Base-by-base conservation (phyloP, 2,888 invertebrate species). In the Macrophya annulata region DNA sequence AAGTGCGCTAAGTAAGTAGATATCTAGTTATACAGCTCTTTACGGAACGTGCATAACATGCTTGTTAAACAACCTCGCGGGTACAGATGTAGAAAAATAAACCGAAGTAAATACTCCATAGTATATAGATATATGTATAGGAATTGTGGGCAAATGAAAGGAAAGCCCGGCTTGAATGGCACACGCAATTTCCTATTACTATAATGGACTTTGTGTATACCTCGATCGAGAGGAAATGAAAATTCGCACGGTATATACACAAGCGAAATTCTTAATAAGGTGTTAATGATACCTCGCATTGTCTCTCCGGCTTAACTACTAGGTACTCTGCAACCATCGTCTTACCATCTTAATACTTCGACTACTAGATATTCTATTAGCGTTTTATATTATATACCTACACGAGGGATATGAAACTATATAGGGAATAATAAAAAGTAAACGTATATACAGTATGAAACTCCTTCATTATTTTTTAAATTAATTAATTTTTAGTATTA, bases 271-370 rank as follows among this genome's bases (percentile, higher is more conserved):
- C 25, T 48, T 83, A 83, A 83, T 68, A 68, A 83, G 83, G 83
- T 40, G 48, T 83, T 83, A 83, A 83, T 83, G 83, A 83, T 83
- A 59, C 25, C 62, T 81, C 81, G 62, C 81, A 83, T 83, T 83
- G 83, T 83, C 37, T 68, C 51, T 37, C 0, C 48, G 12, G 15
- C 37, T 31, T 12, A 48, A 55, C 51, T 31, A 77, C 74, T 21
- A 15, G 92, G 91, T 92, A 62, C 25, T 25, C 62, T 21, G 25
- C 12, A 62, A 62, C 48, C 91, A 92, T 91, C 91, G 91, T 90
- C 89, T 87, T 89, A 86, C 88, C 88, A 89, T 90, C 91, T 92
- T 92, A 91, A 92, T 92, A 91, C 91, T 89, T 91, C 90, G n/a
- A 43, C 12, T 12, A 1, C 21, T 21, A 15, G 77, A 55, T 37